Evolutionary conservation across 2,113 vertebrate genomes (phyloP).

Genomic region (Myanophis thanlyinensis): DNA sequence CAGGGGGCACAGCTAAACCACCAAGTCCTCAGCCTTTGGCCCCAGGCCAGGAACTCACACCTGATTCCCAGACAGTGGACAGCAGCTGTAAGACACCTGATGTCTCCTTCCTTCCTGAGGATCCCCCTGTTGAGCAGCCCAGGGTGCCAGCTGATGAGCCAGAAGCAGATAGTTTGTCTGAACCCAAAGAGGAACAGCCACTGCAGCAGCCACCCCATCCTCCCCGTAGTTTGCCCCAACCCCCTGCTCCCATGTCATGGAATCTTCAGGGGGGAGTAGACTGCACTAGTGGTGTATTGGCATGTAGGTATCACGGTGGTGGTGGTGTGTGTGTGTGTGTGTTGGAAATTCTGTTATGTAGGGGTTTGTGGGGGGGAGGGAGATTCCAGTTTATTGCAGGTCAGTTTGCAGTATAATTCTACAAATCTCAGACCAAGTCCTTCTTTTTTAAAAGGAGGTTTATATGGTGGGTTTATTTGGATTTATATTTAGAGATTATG

Average conservation of each 20-base stretch:
- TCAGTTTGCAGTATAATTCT: background rate
- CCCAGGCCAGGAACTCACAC: slow-evolving; percentile 77
- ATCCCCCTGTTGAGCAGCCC: slow-evolving; percentile 48
- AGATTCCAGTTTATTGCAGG: too few species aligned
- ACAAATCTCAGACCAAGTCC: background rate
- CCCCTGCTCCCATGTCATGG: slow-evolving; percentile 83
- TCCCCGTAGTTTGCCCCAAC: slow-evolving; percentile 65
- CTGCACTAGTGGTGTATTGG: slow-evolving; percentile 88
- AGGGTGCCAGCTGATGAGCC: slow-evolving; percentile 26
- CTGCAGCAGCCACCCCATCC: slow-evolving; percentile 43
- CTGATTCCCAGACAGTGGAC: slow-evolving; percentile 90
- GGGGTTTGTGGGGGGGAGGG: background rate
- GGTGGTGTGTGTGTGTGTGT: background rate
- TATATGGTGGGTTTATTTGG: background rate
- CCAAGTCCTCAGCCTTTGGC: slow-evolving; percentile 58
- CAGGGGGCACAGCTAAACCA: slow-evolving; percentile 68
- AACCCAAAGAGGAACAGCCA: slow-evolving; percentile 47
- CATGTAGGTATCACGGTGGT: slow-evolving; percentile 51
- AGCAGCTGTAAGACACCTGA: slow-evolving; percentile 91
- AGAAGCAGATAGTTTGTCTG: slow-evolving; percentile 53
- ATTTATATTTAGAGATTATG: background rate
- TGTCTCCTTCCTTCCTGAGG: slow-evolving; percentile 79
- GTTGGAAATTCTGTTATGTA: background rate
- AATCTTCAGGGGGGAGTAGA: slow-evolving; percentile 87
- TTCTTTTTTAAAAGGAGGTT: background rate